Percentiles rank a stretch among this genome's conserved stretches.
These are phyloP conservation scores for Catostomus latipinnis DNA, from an alignment of 2,797 vertebrate species.

Conservation along the genomic window DNA sequence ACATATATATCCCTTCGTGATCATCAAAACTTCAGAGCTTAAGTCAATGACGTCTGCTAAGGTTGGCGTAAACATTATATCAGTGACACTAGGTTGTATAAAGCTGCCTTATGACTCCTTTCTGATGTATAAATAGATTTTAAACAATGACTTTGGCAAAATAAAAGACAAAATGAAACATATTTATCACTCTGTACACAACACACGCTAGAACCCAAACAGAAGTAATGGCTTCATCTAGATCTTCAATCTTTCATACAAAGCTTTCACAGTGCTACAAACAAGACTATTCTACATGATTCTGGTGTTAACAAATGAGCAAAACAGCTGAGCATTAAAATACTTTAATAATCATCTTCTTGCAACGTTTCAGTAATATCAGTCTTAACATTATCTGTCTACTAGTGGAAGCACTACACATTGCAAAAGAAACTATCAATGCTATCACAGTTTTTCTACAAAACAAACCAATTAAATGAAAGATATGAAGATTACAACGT, in stretches of 20 bases:
- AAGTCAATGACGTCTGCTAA: conserved; percentile 81
- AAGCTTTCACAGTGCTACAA: conserved; percentile 54
- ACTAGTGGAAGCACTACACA: background rate
- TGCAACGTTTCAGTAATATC: conserved; percentile 2
- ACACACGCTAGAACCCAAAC: conserved; percentile 23
- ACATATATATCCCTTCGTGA: conserved; percentile 80
- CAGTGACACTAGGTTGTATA: conserved; percentile 76
- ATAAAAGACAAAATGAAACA: conserved; percentile 51
- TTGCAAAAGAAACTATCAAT: conserved; percentile 5
- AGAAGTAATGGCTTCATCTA: conserved; percentile 31
- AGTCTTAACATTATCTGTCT: conserved; percentile 7
- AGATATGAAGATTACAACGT: conserved; percentile 48
- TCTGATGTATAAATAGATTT: conserved; percentile 85
- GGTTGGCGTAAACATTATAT: conserved; percentile 73
- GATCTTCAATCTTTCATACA: conserved; percentile 27
- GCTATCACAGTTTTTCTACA: conserved; percentile 55
- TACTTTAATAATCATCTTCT: conserved; percentile 5
- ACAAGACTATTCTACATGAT: background rate
- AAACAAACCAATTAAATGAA: conserved; percentile 26
- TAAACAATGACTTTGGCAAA: conserved; percentile 74
- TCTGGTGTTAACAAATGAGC: background rate
- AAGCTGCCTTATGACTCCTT: conserved; percentile 85
- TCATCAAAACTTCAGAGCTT: conserved; percentile 79
- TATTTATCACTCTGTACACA: conserved; percentile 54
- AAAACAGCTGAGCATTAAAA: background rate